phyloP scores from a whole-genome alignment of 2,113 vertebrate genomes.

The Arvicanthis niloticus region DNA sequence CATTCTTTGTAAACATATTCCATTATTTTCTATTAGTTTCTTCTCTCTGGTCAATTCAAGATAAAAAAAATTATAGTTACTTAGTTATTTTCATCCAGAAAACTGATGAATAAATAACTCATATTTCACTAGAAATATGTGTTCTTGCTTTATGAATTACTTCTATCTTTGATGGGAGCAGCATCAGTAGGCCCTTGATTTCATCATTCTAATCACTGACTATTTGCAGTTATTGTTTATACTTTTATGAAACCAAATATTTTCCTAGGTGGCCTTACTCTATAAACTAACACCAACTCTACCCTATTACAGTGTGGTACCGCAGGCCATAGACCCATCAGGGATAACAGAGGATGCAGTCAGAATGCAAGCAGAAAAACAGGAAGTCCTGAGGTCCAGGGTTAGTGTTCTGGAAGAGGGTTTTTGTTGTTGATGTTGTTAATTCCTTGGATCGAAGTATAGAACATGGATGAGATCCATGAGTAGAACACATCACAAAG shows the following conservation, averaged over 20 bases:
- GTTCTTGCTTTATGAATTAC: neutral
- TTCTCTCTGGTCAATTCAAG: neutral
- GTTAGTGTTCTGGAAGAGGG: neutral
- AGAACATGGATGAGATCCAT: neutral
- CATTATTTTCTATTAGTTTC: neutral
- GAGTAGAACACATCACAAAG: neutral
- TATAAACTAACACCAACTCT: neutral
- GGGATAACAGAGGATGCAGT: neutral
- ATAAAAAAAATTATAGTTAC: neutral
- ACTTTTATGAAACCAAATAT: neutral
- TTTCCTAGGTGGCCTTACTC: neutral
- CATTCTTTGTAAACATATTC: neutral
- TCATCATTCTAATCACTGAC: neutral
- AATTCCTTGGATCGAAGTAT: neutral
- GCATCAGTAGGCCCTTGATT: neutral
- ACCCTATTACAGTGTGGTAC: neutral
- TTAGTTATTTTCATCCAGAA: conserved; percentile 9
- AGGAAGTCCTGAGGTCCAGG: neutral
- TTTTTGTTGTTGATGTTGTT: neutral
- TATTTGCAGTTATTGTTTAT: neutral
- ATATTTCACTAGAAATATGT: neutral
- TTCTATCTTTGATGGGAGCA: neutral
- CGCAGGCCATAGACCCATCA: neutral
- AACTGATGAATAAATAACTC: conserved; percentile 1
- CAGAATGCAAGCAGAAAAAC: neutral